phyloP scores from a whole-genome alignment of 2,113 vertebrate species.

The Pseudonaja textilis region DNA sequence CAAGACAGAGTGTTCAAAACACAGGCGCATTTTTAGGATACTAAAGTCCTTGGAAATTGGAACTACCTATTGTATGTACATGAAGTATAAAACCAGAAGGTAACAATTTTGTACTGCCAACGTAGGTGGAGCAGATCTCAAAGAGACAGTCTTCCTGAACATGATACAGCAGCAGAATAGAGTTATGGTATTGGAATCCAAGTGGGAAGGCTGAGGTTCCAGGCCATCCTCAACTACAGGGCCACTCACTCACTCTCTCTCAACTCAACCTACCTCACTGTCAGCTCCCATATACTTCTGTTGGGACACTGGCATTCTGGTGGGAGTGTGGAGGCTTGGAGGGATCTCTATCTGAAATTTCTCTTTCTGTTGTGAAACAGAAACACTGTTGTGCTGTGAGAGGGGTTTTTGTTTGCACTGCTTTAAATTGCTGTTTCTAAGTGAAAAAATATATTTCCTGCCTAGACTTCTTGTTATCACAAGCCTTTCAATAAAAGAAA shows the following conservation, averaged over 20 bases:
- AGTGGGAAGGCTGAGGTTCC: background rate
- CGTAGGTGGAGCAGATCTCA: background rate
- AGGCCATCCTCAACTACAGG: background rate
- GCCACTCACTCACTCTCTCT: background rate
- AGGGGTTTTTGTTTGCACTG: too few species aligned
- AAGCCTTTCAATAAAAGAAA: too few species aligned
- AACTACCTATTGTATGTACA: background rate
- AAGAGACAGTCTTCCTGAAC: background rate
- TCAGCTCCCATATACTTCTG: too few species aligned
- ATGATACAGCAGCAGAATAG: background rate
- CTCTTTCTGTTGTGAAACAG: too few species aligned
- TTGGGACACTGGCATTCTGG: too few species aligned
- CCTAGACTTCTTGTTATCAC: too few species aligned
- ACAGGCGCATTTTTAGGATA: background rate
- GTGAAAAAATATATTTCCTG: too few species aligned
- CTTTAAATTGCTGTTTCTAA: too few species aligned
- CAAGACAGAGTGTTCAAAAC: background rate
- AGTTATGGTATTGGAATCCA: background rate
- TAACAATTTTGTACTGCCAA: background rate
- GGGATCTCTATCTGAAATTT: too few species aligned
- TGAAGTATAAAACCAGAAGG: background rate
- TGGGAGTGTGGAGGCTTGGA: too few species aligned
- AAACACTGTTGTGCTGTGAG: too few species aligned
- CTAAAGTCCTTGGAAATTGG: background rate
- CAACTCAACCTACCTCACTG: background rate